These are phyloP conservation scores for Crypturellus tataupa DNA, from an alignment of 2,797 vertebrate species.

Conservation along the genomic window DNA sequence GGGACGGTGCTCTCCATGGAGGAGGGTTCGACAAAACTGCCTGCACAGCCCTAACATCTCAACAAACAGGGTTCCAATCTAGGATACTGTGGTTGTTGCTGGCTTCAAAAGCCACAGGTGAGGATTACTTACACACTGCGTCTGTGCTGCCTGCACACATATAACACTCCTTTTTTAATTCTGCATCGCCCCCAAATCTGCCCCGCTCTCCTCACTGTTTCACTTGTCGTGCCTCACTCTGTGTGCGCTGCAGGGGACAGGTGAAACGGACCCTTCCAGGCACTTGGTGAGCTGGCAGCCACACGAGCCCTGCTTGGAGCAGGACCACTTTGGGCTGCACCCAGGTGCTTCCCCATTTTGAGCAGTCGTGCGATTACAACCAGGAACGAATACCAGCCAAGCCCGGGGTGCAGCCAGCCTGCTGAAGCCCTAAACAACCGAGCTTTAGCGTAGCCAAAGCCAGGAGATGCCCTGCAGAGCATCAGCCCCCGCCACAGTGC, in stretches of 20 bases:
- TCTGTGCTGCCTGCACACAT: background rate
- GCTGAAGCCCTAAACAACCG: background rate
- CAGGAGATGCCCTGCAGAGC: background rate
- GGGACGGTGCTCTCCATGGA: background rate
- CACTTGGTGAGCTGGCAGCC: background rate
- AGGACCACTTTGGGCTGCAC: background rate
- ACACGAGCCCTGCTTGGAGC: background rate
- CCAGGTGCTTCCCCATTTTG: background rate
- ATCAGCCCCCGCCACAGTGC: accelerated
- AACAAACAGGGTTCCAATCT: background rate
- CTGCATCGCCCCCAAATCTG: background rate
- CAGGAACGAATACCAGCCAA: background rate
- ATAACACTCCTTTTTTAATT: background rate
- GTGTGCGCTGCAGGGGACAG: background rate
- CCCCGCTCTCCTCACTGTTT: background rate
- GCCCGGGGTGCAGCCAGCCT: background rate
- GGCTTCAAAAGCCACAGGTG: constrained; percentile 52
- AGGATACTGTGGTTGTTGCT: background rate
- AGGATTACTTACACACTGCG: background rate
- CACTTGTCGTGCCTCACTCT: background rate
- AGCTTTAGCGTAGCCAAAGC: background rate
- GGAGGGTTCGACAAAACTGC: background rate
- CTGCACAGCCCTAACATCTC: background rate
- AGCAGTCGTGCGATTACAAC: accelerated
- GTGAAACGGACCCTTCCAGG: background rate